Conservation (phyloP, 2,888 invertebrate genomes). For the Capitulum mitella region DNA sequence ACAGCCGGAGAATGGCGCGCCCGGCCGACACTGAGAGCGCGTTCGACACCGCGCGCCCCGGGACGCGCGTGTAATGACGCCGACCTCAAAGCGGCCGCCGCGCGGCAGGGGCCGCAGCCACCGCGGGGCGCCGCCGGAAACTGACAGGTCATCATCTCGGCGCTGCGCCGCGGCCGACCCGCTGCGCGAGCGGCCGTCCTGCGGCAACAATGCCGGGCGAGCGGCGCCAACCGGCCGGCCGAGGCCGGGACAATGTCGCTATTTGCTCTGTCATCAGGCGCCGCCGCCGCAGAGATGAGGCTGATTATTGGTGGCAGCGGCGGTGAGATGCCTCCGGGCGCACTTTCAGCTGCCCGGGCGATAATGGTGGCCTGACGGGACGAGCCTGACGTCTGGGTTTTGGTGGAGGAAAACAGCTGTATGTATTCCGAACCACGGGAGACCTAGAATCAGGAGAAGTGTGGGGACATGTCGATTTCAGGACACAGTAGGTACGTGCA, state of each 20-base stretch:
- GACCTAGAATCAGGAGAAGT: too few relatives aligned
- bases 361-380: too few relatives aligned
- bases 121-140: background rate
- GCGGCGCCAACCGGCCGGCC: background rate
- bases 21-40: background rate
- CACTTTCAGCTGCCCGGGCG: too few relatives aligned
- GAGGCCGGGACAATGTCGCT: background rate
- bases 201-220: background rate
- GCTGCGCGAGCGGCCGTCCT: background rate
- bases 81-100: background rate
- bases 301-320: too few relatives aligned
- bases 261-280: background rate
- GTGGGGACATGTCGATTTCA: too few relatives aligned
- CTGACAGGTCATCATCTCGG: background rate
- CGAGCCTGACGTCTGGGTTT: too few relatives aligned
- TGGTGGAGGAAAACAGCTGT: too few relatives aligned
- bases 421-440: too few relatives aligned
- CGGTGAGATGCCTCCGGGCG: too few relatives aligned
- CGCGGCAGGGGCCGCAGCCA: background rate
- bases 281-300: too few relatives aligned
- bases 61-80: background rate
- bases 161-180: background rate
- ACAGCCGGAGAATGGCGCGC: background rate
- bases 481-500: too few relatives aligned
- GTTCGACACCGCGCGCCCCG: background rate